These are phyloP conservation scores for Saturnia japonica DNA, from an alignment of 2,888 invertebrate genomes.

Conservation along the genomic window DNA sequence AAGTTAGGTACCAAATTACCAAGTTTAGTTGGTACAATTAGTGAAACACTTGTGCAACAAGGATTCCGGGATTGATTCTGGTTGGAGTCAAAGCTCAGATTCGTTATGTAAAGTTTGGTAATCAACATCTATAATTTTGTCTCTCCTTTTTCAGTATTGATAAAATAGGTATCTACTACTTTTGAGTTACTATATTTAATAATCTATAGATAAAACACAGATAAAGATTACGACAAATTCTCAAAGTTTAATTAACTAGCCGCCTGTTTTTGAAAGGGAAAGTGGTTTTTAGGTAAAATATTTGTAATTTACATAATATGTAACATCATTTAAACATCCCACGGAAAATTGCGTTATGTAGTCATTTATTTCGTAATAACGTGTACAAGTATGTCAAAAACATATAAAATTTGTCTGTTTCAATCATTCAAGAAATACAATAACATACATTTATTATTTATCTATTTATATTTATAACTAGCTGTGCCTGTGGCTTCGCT, in stretches of 20 bases:
- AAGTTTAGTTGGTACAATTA: not conserved
- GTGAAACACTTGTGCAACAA: not conserved
- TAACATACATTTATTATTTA: no score
- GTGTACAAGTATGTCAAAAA: not conserved
- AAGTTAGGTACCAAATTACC: no score
- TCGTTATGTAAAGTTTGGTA: not conserved
- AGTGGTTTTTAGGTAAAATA: slow-evolving; percentile 5
- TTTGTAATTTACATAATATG: not conserved
- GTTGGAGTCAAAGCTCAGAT: not conserved
- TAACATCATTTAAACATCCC: not conserved
- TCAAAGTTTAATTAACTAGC: not conserved
- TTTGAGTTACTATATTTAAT: not conserved
- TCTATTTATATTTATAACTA: no score
- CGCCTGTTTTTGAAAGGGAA: not conserved
- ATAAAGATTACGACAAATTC: not conserved
- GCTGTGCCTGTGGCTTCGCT: no score
- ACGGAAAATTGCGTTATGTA: slow-evolving; percentile 1
- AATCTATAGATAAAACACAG: not conserved
- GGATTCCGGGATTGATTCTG: not conserved
- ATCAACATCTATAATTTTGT: not conserved
- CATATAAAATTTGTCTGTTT: not conserved
- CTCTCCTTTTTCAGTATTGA: not conserved
- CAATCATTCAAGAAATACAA: not conserved
- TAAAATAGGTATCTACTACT: not conserved
- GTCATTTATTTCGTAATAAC: not conserved